A percentile compares a stretch with the other conserved stretches of the same genome.
These are phyloP conservation scores for Ibidorhyncha struthersii DNA, from an alignment of 2,113 vertebrate genomes.

Conservation along the genomic window DNA sequence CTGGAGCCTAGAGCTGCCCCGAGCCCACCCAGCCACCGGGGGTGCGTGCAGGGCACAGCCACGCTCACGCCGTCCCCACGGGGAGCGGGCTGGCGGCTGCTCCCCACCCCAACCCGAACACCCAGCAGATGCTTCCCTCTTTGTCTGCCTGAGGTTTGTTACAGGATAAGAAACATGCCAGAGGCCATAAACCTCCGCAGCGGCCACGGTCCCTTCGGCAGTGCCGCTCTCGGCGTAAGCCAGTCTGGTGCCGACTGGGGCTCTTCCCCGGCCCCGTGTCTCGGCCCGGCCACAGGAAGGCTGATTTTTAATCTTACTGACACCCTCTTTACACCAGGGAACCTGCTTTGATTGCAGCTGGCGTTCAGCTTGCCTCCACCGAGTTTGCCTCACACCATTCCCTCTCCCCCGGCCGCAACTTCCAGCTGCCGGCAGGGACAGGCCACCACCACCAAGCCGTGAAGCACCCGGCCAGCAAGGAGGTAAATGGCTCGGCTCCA, in stretches of 20 bases:
- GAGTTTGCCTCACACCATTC: rapidly evolving
- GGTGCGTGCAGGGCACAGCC: rapidly evolving
- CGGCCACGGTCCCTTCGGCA: rapidly evolving
- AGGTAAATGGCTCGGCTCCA: neutral
- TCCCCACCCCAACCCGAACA: neutral
- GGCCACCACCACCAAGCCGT: neutral
- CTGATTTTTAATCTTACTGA: neutral
- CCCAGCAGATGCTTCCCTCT: neutral
- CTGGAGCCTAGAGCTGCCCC: neutral
- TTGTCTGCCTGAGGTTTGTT: neutral
- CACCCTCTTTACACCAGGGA: neutral
- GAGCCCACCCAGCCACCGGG: neutral
- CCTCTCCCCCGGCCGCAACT: neutral
- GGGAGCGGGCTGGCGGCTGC: neutral
- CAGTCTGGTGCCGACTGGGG: rapidly evolving
- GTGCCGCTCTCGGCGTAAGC: neutral
- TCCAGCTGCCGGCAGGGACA: neutral
- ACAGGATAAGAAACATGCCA: neutral
- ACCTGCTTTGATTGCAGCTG: neutral
- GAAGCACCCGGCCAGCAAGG: neutral
- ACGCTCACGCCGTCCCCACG: rapidly evolving
- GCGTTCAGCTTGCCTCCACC: neutral
- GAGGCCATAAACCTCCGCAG: neutral
- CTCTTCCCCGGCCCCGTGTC: neutral
- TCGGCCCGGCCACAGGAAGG: neutral